Percentiles rank a stretch among this genome's conserved stretches.
Evolutionary conservation across 2,797 vertebrate species (phyloP).

Genomic region (Eremophila alpestris): DNA sequence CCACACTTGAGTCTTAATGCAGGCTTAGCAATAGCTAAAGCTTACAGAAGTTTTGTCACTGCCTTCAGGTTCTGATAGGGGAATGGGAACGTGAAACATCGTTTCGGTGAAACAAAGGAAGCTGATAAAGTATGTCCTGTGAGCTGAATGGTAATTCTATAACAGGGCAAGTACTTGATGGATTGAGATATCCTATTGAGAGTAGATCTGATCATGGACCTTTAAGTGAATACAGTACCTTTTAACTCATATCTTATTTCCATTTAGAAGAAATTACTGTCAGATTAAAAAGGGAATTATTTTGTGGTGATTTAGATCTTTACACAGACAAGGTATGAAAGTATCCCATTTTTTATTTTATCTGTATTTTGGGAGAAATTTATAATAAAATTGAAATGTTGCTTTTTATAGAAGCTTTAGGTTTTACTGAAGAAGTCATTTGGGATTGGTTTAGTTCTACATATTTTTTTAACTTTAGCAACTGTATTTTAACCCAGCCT

Average conservation of each 20-base stretch:
- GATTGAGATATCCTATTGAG: neutral
- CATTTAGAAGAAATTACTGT: slow-evolving; percentile 16
- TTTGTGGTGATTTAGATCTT: neutral
- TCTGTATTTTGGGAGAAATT: neutral
- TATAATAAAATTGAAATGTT: neutral
- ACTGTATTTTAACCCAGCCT: neutral
- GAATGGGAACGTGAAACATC: neutral
- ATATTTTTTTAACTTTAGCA: neutral
- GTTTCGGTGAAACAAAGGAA: neutral
- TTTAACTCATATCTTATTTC: neutral
- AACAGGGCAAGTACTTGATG: neutral
- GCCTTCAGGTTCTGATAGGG: neutral
- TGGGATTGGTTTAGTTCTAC: neutral
- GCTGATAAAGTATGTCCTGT: neutral
- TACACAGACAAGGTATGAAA: neutral
- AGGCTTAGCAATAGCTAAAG: neutral
- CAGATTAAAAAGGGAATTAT: neutral
- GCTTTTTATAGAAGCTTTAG: neutral
- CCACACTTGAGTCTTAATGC: neutral
- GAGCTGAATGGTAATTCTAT: neutral
- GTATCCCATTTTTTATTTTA: neutral
- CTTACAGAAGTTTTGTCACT: neutral
- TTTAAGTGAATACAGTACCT: neutral
- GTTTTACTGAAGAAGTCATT: neutral
- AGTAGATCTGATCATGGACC: neutral